Evolutionary conservation across 2,888 invertebrate species (phyloP), one percentile per base, ranked within the genome.

Genomic region (Tetropium fuscum): DNA sequence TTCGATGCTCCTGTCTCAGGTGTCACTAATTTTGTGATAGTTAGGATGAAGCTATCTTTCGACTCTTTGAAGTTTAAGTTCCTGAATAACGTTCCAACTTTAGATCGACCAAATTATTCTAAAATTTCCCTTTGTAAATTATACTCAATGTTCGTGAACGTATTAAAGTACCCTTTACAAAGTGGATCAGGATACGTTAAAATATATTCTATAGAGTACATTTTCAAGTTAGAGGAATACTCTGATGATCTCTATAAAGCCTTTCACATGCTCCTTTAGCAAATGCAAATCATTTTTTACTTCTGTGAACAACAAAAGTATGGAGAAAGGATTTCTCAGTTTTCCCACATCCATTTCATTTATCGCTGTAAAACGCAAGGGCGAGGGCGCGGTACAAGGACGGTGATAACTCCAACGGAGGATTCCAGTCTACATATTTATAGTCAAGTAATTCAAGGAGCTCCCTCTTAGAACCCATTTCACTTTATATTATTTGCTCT

Each of bases 271-370:
- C 49, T 49, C 49, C 41, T 36, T 34, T 27, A 36, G 43, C 36
- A 57, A 49, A 57, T 57, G 48, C 48, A 57, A 57, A 57, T 57
- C 41, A 57, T 57, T 57, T 57, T 57, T 57, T 57, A 57, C 49
- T 41, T 49, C 45, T 43, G 20, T 32, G 49, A 41, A 49, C 47
- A 56, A 48, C 47, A 56, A 56, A 56, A 56, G 55, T 57, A 49
- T 57, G 13, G 15, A 48, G 49, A 43, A 48, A 48, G 48, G 22
- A 36, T 48, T 48, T 20, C 48, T 20, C 20, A 48, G 22, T 48
- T 48, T 36, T 48, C 48, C 36, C 48, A 32, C 48, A 48, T 22
- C 48, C 36, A 38, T 48, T 48, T 34, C 48, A 36, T 48, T 48
- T 48, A 48, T 48, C 36, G 36, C 48, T 36, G 36, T 11, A 19